phyloP scores from a whole-genome alignment of 2,888 invertebrate genomes.

The Tipula confusa region DNA sequence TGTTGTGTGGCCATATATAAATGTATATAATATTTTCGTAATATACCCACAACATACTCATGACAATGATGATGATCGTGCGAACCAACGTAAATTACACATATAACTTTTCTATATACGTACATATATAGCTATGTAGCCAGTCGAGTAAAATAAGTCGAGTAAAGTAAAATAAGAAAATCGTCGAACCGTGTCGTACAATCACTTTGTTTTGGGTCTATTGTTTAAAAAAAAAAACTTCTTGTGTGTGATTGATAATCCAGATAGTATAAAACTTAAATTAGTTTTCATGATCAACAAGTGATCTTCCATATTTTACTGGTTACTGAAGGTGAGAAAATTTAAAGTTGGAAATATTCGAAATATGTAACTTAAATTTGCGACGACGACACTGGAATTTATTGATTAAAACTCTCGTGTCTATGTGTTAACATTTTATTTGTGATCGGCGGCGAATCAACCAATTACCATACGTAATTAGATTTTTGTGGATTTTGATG shows the following conservation, averaged over 20 bases:
- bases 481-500: not conserved
- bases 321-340: not conserved
- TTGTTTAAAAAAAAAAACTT: not conserved
- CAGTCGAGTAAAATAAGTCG: not conserved
- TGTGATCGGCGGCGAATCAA: not conserved
- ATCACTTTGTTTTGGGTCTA: constrained; percentile 1
- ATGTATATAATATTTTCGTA: not conserved
- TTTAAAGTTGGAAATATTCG: too few relatives aligned
- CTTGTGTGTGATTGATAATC: constrained; percentile 4
- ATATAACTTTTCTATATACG: not conserved
- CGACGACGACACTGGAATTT: too few relatives aligned
- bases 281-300: constrained; percentile 20
- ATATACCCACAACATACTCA: not conserved
- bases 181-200: not conserved
- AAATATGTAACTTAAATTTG: too few relatives aligned
- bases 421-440: not conserved
- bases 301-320: not conserved
- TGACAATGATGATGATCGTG: not conserved
- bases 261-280: not conserved
- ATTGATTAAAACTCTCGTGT: not conserved
- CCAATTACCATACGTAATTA: not conserved
- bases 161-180: not conserved
- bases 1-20: not conserved
- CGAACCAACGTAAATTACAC: not conserved
- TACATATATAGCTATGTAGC: not conserved